Evolutionary conservation across 2,888 invertebrate genomes (phyloP).

Genomic region (Hydropsyche betteni): DNA sequence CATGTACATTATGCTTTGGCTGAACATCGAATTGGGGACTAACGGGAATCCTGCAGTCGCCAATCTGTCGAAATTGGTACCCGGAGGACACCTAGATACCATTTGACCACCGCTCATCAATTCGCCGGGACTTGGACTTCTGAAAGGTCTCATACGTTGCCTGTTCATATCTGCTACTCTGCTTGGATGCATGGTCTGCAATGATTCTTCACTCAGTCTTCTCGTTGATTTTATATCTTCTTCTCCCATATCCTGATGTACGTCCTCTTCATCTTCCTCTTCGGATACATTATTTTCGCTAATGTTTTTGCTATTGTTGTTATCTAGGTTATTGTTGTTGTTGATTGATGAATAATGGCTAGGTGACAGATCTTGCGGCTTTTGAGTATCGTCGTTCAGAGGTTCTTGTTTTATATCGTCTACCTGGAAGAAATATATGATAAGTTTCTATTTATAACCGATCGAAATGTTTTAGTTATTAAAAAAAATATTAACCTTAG

Average conservation of each 20-base stretch:
- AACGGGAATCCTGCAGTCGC: slow-evolving; percentile 73
- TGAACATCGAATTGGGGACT: slow-evolving; percentile 88
- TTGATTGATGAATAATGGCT: slow-evolving; percentile 65
- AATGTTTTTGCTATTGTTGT: slow-evolving; percentile 61
- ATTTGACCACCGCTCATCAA: slow-evolving; percentile 54
- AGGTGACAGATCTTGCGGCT: slow-evolving; percentile 59
- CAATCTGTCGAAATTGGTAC: slow-evolving; percentile 59
- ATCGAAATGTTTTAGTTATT: not conserved
- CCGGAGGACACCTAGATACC: slow-evolving; percentile 54
- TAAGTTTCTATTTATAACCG: not conserved
- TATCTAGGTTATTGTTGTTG: slow-evolving; percentile 54
- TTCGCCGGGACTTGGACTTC: slow-evolving; percentile 54
- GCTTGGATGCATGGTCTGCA: slow-evolving; percentile 51
- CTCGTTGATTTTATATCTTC: slow-evolving; percentile 54
- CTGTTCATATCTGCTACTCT: slow-evolving; percentile 52
- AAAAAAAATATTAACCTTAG: slow-evolving; percentile 59
- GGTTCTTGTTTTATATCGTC: slow-evolving; percentile 68
- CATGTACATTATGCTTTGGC: slow-evolving; percentile 92
- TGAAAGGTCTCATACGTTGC: slow-evolving; percentile 51
- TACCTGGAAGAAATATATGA: slow-evolving; percentile 56
- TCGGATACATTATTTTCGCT: slow-evolving; percentile 63
- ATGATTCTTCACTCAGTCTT: slow-evolving; percentile 51
- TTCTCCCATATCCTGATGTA: slow-evolving; percentile 57
- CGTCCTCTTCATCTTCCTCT: slow-evolving; percentile 68
- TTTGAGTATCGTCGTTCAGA: slow-evolving; percentile 61